Conservation (phyloP, 2,888 invertebrate genomes). For the Prenolepis imparis region DNA sequence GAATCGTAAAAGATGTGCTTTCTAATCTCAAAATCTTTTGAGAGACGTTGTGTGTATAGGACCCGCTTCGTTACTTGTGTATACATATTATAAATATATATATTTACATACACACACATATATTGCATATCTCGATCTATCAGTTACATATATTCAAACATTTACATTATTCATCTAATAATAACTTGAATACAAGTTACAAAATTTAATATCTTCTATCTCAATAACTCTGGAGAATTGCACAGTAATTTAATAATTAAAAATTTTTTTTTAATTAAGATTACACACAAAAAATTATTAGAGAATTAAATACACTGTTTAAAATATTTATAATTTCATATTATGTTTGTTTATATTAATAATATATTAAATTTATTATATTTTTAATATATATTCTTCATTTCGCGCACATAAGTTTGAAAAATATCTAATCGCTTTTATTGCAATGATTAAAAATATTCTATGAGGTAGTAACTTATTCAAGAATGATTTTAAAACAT, state of each 20-base stretch:
- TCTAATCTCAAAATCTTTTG: conserved; percentile 30
- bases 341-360: neutral
- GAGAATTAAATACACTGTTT: neutral
- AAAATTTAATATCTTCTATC: neutral
- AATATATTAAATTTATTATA: neutral
- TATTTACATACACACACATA: neutral
- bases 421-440: neutral
- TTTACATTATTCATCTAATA: neutral
- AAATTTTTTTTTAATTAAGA: neutral
- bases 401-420: no score
- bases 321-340: neutral
- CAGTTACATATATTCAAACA: neutral
- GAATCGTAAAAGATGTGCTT: conserved; percentile 41
- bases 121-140: neutral
- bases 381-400: no score
- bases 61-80: neutral
- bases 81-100: neutral
- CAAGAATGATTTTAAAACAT: neutral
- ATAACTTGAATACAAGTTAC: neutral
- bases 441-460: neutral
- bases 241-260: neutral
- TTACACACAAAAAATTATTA: conserved; percentile 16
- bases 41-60: neutral
- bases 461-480: neutral
- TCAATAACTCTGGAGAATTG: neutral